These are phyloP conservation scores for Leptosomus discolor DNA, from an alignment of 2,113 vertebrate genomes.

Conservation along the genomic window DNA sequence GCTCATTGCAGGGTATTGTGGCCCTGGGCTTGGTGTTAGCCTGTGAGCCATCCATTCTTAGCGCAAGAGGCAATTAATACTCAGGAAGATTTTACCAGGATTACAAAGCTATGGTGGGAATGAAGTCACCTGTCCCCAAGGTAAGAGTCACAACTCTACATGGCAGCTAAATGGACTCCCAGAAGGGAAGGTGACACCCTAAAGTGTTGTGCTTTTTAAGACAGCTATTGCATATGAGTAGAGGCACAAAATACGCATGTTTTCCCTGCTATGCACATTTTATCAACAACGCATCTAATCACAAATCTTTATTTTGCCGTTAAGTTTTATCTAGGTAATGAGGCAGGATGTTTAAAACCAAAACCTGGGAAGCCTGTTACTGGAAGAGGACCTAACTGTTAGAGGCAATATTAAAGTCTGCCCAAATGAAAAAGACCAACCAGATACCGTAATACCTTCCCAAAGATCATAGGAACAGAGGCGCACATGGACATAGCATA, in stretches of 20 bases:
- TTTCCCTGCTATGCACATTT: not conserved
- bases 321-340: not conserved
- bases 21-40: not conserved
- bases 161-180: not conserved
- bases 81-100: not conserved
- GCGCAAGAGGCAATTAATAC: not conserved
- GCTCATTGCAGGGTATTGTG: not conserved
- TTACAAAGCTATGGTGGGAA: not conserved
- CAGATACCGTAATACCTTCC: not conserved
- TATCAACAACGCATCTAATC: not conserved
- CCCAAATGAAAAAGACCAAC: not conserved
- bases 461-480: not conserved
- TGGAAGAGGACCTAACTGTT: not conserved
- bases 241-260: not conserved
- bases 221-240: not conserved
- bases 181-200: not conserved
- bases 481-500: not conserved
- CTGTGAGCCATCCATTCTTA: conserved; percentile 1
- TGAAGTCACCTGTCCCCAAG: not conserved
- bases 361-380: not conserved
- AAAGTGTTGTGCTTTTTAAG: not conserved
- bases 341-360: not conserved
- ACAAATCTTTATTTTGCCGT: not conserved
- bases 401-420: not conserved
- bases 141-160: not conserved